Base-by-base conservation (phyloP, 2,888 invertebrate genomes). In the Drosophila aldrichi region DNA sequence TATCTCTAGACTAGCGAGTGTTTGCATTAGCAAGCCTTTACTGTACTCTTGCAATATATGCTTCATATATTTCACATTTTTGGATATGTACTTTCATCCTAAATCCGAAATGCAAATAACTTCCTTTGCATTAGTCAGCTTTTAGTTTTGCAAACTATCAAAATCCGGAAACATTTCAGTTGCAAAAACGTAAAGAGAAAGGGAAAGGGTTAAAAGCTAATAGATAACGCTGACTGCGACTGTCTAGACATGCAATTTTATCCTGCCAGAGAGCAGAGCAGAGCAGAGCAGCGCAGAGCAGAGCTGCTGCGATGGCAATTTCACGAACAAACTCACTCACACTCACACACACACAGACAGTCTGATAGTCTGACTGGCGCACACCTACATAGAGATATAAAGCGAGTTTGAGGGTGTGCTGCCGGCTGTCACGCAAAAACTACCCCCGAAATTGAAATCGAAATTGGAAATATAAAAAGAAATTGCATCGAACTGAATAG, bases 201-300 rank as follows among this genome's bases (percentile, higher is more conserved):
- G 38, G 58, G 34, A 56, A 62, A 41, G 70, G 63, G 61, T 66
- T 70, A 62, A 64, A 60, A 66, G 81, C 68, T 62, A 70, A 68
- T 74, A 75, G 75, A 58, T 58, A 49, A 49, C 25, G 48, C 66
- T 69, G 68, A 51, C 56, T 41, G 60, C 58, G 55, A 44, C 55
- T 70, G 84, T 84, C 84, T 84, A 84, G 89, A 84, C 84, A 46
- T 84, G 79, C 76, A 78, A 81, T 87, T 83, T 84, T 59, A 73
- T 77, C 71, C 70, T 70, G 55, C 51, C 43, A 25, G 67, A 63
- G 67, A 68, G 48, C 48, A 48, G 46, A 16, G 20, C 20, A 63
- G 67, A 68, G 48, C 48, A 48, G 46, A 16, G 20, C 20, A 20
- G 58, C 25, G 25, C 46, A 5, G 55, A 29, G 49, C 32, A 18